These are phyloP conservation scores for Aphelinus certus DNA, from an alignment of 1,140 invertebrate genomes.

Conservation along the genomic window DNA sequence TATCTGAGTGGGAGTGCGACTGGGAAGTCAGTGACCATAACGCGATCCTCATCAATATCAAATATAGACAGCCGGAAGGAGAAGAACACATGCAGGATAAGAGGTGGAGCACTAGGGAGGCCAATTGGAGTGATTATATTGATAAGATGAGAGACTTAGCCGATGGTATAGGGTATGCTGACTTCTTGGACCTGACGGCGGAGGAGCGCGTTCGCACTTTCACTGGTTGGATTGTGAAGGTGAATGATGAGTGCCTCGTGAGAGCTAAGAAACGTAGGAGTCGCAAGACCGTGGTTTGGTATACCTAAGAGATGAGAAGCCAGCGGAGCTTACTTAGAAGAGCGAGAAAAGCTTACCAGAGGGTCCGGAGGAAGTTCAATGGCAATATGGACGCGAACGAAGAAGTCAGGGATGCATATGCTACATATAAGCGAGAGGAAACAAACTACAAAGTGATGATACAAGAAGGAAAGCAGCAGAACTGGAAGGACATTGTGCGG, in stretches of 20 bases:
- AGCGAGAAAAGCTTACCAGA: not conserved
- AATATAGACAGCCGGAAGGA: not conserved
- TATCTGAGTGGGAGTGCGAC: not conserved
- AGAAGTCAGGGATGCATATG: not conserved
- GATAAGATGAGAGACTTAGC: not conserved
- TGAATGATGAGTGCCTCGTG: constrained; percentile 14
- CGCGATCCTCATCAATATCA: constrained; percentile 12
- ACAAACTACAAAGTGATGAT: not conserved
- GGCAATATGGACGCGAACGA: not conserved
- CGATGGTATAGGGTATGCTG: not conserved
- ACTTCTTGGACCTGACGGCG: not conserved
- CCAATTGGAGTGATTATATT: not conserved
- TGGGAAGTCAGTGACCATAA: constrained; percentile 25
- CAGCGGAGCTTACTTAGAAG: too few relatives aligned
- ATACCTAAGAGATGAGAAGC: not conserved
- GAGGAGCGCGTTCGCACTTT: not conserved
- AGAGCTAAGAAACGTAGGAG: not conserved
- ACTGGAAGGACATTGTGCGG: constrained; percentile 18
- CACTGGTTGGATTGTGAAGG: constrained; percentile 17
- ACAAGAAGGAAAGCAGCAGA: not conserved
- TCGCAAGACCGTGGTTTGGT: not conserved
- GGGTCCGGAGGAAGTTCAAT: not conserved
- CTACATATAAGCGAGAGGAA: not conserved
- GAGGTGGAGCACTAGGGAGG: constrained; percentile 8
- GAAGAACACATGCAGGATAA: not conserved